phyloP scores from a whole-genome alignment of 2,113 vertebrate genomes.

The Nannobrachium achirus region DNA sequence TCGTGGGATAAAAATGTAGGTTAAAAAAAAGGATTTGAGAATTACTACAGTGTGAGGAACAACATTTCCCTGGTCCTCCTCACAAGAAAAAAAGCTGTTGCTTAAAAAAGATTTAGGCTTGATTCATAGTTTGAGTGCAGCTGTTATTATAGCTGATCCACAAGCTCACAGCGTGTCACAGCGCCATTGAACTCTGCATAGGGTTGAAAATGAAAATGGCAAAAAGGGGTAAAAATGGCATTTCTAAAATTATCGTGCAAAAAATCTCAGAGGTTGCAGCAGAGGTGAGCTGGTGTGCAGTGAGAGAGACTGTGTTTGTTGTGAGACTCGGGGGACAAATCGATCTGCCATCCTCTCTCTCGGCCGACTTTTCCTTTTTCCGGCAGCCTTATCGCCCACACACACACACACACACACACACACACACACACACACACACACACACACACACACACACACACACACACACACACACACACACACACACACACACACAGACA shows the following conservation, averaged over 20 bases:
- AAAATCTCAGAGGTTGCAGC: slow-evolving; percentile 58
- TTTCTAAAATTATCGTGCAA: background rate
- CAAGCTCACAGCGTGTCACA: too few relatives aligned
- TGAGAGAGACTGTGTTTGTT: slow-evolving; percentile 59
- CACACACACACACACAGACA: slow-evolving; percentile 19
- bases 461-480: background rate
- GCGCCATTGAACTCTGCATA: too few relatives aligned
- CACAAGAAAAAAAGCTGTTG: too few relatives aligned
- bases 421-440: slow-evolving; percentile 21
- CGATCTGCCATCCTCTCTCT: slow-evolving; percentile 70
- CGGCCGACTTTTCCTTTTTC: slow-evolving; percentile 67
- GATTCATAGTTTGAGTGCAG: too few relatives aligned
- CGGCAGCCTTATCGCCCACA: slow-evolving; percentile 61
- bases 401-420: slow-evolving; percentile 14
- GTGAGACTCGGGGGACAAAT: slow-evolving; percentile 72
- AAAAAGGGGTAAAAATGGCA: background rate
- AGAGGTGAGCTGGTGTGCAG: slow-evolving; percentile 64
- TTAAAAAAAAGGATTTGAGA: background rate
- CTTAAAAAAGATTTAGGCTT: too few relatives aligned
- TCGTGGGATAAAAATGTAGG: too few relatives aligned
- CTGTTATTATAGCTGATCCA: too few relatives aligned
- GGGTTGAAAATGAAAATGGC: background rate
- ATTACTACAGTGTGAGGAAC: too few relatives aligned
- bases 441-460: background rate
- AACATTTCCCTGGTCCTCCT: too few relatives aligned